Evolutionary conservation across 2,888 invertebrate genomes (phyloP), one percentile per base, ranked within the genome.

Genomic region (Lypha dubia): DNA sequence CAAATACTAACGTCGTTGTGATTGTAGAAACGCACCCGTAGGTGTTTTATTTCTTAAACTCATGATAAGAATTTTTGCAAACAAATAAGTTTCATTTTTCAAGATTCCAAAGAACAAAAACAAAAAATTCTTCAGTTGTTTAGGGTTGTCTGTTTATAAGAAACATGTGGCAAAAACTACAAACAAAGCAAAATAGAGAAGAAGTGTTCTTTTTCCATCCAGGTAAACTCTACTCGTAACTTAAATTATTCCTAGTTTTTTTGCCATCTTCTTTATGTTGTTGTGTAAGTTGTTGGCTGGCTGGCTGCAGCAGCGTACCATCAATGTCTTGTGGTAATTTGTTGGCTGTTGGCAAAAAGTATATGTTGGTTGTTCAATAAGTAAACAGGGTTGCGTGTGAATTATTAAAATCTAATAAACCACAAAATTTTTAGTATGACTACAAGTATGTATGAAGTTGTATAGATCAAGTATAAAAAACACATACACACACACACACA

Each of bases 391-490:
- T 88, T 87, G 88, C 89, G 89, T 90, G 91, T 90, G 90, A 90
- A 90, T 90, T 90, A 90, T 90, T 90, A 90, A 90, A 91, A 90
- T 90, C 90, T 91, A 90, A 90, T 90, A 90, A 90, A 91, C 90
- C 91, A 90, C 90, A 90, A 89, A 89, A 91, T 90, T 90, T 90
- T 90, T 89, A 90, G 88, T 88, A 79, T 51, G 75, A 44, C 70
- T 70, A 56, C n/a, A 44, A 7, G 22, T 24, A 24, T 22, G 22
- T 24, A 24, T 22, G 32, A 44, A 46, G 46, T 63, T 41, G 9
- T 53, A 28, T 44, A 44, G 35, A 15, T 41, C 20, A 17, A 32
- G 20, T 60, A 28, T 20, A 20, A 17, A 56, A 51, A 6, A 22
- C 28, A 44, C 51, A 24, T 13, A 11, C 11, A 32, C n/a, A 56